Percentiles rank a stretch among this genome's conserved stretches.
Evolutionary conservation across 2,797 vertebrate genomes (phyloP).

Genomic region (Squalus acanthias): DNA sequence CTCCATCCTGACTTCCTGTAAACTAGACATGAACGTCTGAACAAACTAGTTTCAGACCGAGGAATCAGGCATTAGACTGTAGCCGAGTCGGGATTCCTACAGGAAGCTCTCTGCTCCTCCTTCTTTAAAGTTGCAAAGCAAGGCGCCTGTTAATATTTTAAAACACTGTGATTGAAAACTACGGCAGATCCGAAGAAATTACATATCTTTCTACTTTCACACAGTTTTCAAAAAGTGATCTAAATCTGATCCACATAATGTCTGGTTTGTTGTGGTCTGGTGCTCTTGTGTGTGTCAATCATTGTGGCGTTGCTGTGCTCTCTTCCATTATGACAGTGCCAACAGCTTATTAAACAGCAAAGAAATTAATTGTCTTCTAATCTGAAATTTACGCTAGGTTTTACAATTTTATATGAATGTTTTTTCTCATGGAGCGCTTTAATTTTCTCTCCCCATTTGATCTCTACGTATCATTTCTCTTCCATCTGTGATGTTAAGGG

Average conservation of each 20-base stretch:
- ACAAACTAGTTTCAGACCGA: too few species aligned
- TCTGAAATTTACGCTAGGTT: neutral
- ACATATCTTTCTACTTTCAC: neutral
- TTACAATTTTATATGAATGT: too few species aligned
- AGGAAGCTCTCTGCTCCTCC: neutral
- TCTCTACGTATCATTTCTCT: too few species aligned
- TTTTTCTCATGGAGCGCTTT: too few species aligned
- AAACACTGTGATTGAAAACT: neutral
- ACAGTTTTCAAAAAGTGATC: neutral
- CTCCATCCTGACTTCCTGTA: too few species aligned
- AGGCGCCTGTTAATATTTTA: neutral
- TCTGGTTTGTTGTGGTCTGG: neutral
- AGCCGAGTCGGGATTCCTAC: too few species aligned
- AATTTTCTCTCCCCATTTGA: too few species aligned
- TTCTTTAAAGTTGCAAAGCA: too few species aligned
- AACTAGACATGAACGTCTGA: too few species aligned
- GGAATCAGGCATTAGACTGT: neutral
- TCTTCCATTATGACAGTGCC: neutral
- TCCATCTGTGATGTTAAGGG: too few species aligned
- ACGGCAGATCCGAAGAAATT: neutral
- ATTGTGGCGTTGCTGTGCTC: neutral
- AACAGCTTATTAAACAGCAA: too few species aligned
- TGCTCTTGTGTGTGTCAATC: neutral
- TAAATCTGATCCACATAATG: neutral
- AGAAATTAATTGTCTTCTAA: neutral